Conservation (phyloP, 2,888 invertebrate genomes). For the Actias luna region DNA sequence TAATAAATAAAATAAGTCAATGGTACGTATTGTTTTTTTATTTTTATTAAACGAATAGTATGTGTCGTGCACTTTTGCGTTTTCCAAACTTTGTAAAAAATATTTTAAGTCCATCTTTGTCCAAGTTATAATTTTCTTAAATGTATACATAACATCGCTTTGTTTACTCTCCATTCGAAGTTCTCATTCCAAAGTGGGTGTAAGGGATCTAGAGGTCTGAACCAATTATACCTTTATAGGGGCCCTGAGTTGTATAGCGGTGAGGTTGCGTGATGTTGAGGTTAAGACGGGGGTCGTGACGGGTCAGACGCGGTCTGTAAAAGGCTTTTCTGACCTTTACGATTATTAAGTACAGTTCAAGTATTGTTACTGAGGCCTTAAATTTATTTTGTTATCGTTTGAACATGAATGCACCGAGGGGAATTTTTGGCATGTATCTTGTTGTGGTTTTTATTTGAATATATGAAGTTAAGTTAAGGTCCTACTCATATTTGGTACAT, state of each 20-base stretch:
- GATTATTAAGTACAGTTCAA: not conserved
- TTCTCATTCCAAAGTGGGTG: not conserved
- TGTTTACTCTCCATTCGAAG: not conserved
- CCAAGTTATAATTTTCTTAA: too few relatives aligned
- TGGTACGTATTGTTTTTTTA: too few relatives aligned
- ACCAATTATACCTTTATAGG: constrained; percentile 7
- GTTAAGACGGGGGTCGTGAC: not conserved
- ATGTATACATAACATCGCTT: not conserved
- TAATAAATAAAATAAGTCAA: too few relatives aligned
- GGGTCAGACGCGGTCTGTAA: constrained; percentile 6
- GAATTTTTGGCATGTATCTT: not conserved
- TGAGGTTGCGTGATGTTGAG: not conserved
- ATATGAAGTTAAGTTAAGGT: too few relatives aligned
- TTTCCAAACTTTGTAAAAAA: too few relatives aligned
- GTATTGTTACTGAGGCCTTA: not conserved
- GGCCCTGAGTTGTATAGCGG: not conserved
- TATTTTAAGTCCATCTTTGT: too few relatives aligned
- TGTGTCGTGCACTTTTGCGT: too few relatives aligned
- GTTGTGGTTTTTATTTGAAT: not conserved
- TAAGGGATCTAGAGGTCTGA: not conserved
- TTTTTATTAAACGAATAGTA: too few relatives aligned
- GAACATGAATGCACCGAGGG: not conserved
- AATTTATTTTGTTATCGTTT: not conserved
- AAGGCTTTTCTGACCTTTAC: constrained; percentile 6
- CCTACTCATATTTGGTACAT: too few relatives aligned